phyloP scores from a whole-genome alignment of 2,888 invertebrate species.

The Dynastes maya region DNA sequence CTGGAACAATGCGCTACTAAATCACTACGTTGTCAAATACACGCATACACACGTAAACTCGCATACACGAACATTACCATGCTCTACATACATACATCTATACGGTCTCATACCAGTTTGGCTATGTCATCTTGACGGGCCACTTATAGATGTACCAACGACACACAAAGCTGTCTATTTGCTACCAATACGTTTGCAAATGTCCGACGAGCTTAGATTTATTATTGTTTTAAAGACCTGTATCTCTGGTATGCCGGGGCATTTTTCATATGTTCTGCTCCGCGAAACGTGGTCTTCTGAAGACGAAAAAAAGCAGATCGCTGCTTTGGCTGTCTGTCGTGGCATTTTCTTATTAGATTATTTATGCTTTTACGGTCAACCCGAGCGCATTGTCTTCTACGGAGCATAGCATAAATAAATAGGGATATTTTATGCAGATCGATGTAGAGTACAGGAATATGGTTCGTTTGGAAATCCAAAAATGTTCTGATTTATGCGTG shows the following conservation, averaged over 20 bases:
- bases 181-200: constrained; percentile 46
- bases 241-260: constrained; percentile 21
- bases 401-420: constrained; percentile 24
- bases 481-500: constrained; percentile 13
- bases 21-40: constrained; percentile 66
- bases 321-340: background rate
- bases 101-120: constrained; percentile 58
- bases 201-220: constrained; percentile 40
- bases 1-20: constrained; percentile 68
- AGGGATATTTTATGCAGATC: constrained; percentile 12
- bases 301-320: constrained; percentile 20
- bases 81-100: constrained; percentile 29
- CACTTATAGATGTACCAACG: constrained; percentile 41
- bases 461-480: constrained; percentile 13
- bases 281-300: background rate
- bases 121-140: constrained; percentile 60
- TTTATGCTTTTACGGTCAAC: constrained; percentile 29
- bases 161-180: constrained; percentile 44
- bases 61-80: background rate
- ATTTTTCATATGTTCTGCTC: constrained; percentile 35
- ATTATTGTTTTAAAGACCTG: constrained; percentile 39
- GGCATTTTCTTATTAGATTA: constrained; percentile 41
- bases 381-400: constrained; percentile 14
- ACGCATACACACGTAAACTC: constrained; percentile 42
- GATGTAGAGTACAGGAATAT: constrained; percentile 1